A percentile compares a stretch with the other conserved stretches of the same genome.
Evolutionary conservation across 2,888 invertebrate genomes (phyloP).

Genomic region (Melipona beecheii): DNA sequence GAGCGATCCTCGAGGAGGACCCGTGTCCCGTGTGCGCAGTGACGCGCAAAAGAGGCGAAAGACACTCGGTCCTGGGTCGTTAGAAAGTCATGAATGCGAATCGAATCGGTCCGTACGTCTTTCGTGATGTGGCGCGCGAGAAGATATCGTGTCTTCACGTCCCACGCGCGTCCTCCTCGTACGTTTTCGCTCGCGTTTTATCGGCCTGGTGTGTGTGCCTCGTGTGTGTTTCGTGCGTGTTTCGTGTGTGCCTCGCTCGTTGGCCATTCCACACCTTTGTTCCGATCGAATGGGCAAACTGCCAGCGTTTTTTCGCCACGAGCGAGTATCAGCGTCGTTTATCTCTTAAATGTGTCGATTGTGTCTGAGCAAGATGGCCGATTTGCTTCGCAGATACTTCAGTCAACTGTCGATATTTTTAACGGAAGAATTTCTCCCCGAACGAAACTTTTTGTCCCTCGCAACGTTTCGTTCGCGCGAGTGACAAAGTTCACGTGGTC

Average conservation of each 20-base stretch:
- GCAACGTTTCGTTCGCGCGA: too few relatives aligned
- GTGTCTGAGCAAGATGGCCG: background rate
- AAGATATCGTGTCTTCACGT: constrained; percentile 73
- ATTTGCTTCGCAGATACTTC: background rate
- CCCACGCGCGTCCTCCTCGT: constrained; percentile 73
- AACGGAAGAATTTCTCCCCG: background rate
- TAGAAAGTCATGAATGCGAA: constrained; percentile 80
- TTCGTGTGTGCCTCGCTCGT: constrained; percentile 45
- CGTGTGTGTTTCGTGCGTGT: background rate
- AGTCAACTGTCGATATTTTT: background rate
- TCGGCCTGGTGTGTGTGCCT: constrained; percentile 51
- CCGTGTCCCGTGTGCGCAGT: constrained; percentile 13
- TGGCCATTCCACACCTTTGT: constrained; percentile 44
- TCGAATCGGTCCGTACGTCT: constrained; percentile 73
- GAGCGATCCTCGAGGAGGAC: constrained; percentile 3
- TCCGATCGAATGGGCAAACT: constrained; percentile 39
- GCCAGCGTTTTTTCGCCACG: constrained; percentile 24
- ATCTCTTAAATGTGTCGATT: constrained; percentile 8
- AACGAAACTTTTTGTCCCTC: too few relatives aligned
- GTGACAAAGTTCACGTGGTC: too few relatives aligned
- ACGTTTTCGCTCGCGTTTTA: constrained; percentile 66
- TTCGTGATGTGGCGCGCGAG: constrained; percentile 72
- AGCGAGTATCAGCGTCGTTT: constrained; percentile 3
- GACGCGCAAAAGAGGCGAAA: constrained; percentile 17
- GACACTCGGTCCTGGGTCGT: constrained; percentile 70